These are phyloP conservation scores for Odontamblyopus lacepedii DNA, from an alignment of 2,797 vertebrate genomes.

Conservation along the genomic window DNA sequence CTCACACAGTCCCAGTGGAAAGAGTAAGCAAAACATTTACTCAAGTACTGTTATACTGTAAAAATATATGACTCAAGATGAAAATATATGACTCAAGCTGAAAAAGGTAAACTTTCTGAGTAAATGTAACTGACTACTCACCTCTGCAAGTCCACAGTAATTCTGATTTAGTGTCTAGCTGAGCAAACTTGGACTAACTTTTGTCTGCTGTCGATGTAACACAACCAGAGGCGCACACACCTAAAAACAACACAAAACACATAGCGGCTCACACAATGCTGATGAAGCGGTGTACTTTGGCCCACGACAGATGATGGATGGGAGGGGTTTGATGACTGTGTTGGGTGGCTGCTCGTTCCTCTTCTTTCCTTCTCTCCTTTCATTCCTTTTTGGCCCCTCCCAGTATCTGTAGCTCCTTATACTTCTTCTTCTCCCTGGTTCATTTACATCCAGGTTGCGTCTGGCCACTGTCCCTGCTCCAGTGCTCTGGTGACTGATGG, in stretches of 20 bases:
- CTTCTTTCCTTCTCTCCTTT: constrained; percentile 32
- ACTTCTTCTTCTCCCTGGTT: not conserved
- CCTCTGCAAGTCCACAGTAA: not conserved
- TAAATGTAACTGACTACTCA: not conserved
- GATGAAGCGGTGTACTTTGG: constrained; percentile 63
- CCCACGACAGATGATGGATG: constrained; percentile 69
- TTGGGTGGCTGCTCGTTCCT: constrained; percentile 67
- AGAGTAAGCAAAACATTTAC: not conserved
- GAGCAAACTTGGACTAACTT: constrained; percentile 10
- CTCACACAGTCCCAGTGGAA: too few species aligned
- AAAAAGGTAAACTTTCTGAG: not conserved
- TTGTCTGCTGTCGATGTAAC: not conserved
- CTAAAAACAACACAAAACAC: constrained; percentile 21
- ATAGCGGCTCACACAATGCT: constrained; percentile 37
- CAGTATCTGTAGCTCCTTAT: constrained; percentile 7
- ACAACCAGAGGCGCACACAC: constrained; percentile 6
- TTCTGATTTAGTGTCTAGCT: not conserved
- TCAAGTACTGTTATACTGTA: too few species aligned
- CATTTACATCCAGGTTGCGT: constrained; percentile 19
- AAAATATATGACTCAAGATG: not conserved
- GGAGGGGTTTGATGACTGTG: constrained; percentile 65
- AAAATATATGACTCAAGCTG: not conserved
- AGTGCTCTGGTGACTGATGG: constrained; percentile 46
- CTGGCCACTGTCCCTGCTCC: constrained; percentile 23
- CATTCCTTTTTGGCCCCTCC: constrained; percentile 18